Base-by-base conservation (phyloP, 2,888 invertebrate species). In the Dryocosmus kuriphilus region DNA sequence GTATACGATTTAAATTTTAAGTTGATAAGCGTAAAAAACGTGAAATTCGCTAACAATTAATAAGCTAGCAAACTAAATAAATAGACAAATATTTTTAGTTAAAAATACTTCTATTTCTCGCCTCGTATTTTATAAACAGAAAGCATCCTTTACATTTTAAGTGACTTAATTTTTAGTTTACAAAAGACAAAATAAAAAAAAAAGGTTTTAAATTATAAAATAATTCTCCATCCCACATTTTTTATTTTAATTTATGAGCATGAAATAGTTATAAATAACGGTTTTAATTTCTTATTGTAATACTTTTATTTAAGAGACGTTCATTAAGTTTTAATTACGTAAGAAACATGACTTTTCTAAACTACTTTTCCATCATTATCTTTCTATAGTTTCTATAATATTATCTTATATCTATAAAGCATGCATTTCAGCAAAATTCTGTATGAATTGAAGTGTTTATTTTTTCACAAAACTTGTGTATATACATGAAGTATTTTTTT, bases 401-500 rank as follows among this genome's bases (percentile, higher is more conserved):
- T 55, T 9, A 55, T 9, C n/a, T 55, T 55, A 55, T 6, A 55
- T 55, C 22, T 55, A 55, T 4, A 55, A 11, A 55, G 9, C 41
- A 41, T 41, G 55, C n/a, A 55, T 55, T 55, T 55, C 22, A 55
- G 55, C 22, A 55, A 55, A 55, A 9, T 55, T 55, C 22, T 55
- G 11, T 22, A 22, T 55, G 55, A 55, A 22, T 55, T 60, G 7
- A 27, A 27, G 60, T 27, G 2, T 60, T 60, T 60, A 60, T 60
- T 60, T 16, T 60, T 14, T 24, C 60, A 27, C 60, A 14, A 24
- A 27, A 27, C 14, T 24, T 60, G 27, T 60, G 27, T 60, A 89
- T 88, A 90, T 89, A 90, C 88, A 90, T 89, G 86, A 86, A 85
- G 81, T 82, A 86, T 86, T 83, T 80, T 82, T 84, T 81, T 79